Percentiles rank a stretch among this genome's conserved stretches.
Conservation (phyloP, 2,888 invertebrate species). For the Mythimna loreyi region DNA sequence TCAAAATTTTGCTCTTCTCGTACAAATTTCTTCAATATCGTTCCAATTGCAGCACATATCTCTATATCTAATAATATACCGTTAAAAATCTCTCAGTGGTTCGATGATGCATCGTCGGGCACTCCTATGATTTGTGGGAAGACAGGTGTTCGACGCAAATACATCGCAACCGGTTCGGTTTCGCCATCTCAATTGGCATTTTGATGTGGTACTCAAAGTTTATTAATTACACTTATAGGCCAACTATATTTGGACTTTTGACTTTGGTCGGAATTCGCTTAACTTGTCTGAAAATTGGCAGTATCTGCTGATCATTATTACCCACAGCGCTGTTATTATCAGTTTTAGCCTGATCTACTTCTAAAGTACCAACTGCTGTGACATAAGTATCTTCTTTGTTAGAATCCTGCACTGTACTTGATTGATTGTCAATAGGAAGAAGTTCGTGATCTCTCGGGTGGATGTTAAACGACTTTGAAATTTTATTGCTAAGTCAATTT, state of each 20-base stretch:
- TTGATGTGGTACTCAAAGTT: constrained; percentile 80
- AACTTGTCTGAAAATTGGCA: background rate
- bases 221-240: constrained; percentile 40
- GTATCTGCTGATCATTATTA: background rate
- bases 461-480: background rate
- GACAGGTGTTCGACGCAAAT: constrained; percentile 87
- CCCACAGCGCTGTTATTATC: accelerated
- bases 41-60: constrained; percentile 46
- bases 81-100: constrained; percentile 65
- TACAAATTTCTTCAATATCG: constrained; percentile 22
- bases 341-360: background rate
- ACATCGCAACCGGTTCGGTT: constrained; percentile 81
- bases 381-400: background rate
- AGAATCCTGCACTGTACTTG: too few relatives aligned
- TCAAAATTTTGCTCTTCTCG: background rate
- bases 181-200: constrained; percentile 87
- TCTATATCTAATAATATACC: constrained; percentile 55
- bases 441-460: too few relatives aligned
- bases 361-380: background rate
- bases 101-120: constrained; percentile 78
- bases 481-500: background rate
- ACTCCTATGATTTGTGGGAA: constrained; percentile 80
- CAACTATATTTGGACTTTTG: background rate
- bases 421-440: too few relatives aligned
- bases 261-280: background rate